A percentile compares a stretch with the other conserved stretches of the same genome.
These are phyloP conservation scores for Drosophila kikkawai DNA, from an alignment of 1,140 invertebrate genomes.

Conservation along the genomic window DNA sequence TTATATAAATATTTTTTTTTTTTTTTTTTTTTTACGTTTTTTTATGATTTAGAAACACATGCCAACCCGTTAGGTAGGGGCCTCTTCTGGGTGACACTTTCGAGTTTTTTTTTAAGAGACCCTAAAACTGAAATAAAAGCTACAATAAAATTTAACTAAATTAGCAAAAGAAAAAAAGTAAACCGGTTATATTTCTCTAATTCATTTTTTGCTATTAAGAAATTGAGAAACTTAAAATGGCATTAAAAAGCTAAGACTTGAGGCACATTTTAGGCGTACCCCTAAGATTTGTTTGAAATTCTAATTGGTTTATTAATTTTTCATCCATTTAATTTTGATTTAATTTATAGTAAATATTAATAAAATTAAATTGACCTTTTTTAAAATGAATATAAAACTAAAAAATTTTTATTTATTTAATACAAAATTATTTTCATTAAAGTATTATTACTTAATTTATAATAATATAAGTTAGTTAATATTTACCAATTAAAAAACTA, in stretches of 20 bases:
- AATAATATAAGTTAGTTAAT: no score
- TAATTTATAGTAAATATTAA: no score
- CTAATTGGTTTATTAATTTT: background rate
- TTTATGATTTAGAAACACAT: slow-evolving; percentile 29
- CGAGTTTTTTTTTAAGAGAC: slow-evolving; percentile 15
- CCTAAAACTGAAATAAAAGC: slow-evolving; percentile 20
- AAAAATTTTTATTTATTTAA: no score
- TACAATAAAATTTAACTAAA: slow-evolving; percentile 9
- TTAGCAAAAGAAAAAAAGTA: slow-evolving; percentile 6
- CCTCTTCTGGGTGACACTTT: slow-evolving; percentile 35
- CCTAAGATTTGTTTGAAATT: no score
- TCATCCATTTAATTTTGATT: background rate
- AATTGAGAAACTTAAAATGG: slow-evolving; percentile 18
- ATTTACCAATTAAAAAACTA: no score
- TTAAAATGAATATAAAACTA: no score
- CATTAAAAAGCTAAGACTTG: background rate
- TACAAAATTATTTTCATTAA: no score
- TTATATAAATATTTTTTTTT: no score
- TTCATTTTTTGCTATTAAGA: slow-evolving; percentile 5
- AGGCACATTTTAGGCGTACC: background rate
- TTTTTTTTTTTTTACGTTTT: background rate
- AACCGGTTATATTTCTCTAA: slow-evolving; percentile 12
- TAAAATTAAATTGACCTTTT: no score
- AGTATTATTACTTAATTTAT: no score
- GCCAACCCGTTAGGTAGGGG: slow-evolving; percentile 13